Conservation (phyloP, 2,888 invertebrate genomes). For the Cosmia trapezina region DNA sequence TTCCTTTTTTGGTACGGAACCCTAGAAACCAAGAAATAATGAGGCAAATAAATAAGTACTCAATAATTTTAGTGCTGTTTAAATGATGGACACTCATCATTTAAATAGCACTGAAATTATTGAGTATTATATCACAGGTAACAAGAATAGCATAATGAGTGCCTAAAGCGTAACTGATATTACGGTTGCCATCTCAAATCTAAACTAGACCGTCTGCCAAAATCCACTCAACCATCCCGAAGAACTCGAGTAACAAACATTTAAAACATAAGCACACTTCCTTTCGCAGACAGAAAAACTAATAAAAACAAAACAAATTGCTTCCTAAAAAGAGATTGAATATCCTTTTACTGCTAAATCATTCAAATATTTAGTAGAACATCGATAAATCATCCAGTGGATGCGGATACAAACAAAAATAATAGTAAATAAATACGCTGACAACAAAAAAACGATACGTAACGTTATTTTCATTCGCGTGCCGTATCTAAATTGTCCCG, state of each 20-base stretch:
- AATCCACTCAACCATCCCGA: conserved; percentile 32
- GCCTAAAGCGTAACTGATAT: conserved; percentile 20
- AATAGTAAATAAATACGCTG: conserved; percentile 51
- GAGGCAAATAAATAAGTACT: too few species aligned
- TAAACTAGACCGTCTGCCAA: conserved; percentile 37
- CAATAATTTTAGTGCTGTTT: too few species aligned
- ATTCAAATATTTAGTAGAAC: conserved; percentile 39
- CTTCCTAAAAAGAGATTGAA: conserved; percentile 55
- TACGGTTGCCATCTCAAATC: conserved; percentile 27
- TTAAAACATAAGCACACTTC: conserved; percentile 36
- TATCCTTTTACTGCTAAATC: conserved; percentile 44
- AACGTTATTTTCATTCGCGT: conserved; percentile 57
- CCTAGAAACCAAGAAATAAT: too few species aligned
- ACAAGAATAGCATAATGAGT: conserved; percentile 30
- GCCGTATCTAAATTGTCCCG: conserved; percentile 61
- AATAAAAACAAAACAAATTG: conserved; percentile 52
- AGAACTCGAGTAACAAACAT: conserved; percentile 36
- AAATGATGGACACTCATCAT: too few species aligned
- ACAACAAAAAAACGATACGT: conserved; percentile 42
- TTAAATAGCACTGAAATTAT: neutral
- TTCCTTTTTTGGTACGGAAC: too few species aligned
- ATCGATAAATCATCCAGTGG: conserved; percentile 42
- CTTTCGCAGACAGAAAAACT: conserved; percentile 33
- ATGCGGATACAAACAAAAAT: conserved; percentile 45
- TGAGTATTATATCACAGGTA: conserved; percentile 7